Evolutionary conservation across 2,888 invertebrate species (phyloP).

Genomic region (Nebria salina): DNA sequence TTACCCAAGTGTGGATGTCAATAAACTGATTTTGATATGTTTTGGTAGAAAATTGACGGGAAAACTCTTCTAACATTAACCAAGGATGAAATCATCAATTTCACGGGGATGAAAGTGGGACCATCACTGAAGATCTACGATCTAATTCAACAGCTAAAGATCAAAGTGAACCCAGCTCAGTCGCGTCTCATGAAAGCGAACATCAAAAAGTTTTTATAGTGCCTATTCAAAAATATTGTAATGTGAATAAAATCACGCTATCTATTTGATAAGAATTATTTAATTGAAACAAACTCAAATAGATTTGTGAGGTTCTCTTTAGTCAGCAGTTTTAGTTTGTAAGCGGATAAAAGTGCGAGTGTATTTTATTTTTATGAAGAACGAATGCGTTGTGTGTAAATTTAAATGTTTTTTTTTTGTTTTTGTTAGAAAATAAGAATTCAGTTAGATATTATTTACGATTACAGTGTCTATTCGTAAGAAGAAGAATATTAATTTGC

Average conservation of each 20-base stretch:
- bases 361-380: conserved; percentile 1
- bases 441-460: neutral
- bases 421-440: neutral
- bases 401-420: neutral
- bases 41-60: conserved; percentile 79
- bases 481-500: neutral
- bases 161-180: conserved; percentile 81
- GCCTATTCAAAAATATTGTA: conserved; percentile 53
- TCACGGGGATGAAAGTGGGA: conserved; percentile 93
- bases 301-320: neutral
- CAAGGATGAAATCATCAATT: conserved; percentile 89
- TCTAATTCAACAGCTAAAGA: conserved; percentile 90
- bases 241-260: conserved; percentile 2
- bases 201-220: conserved; percentile 74
- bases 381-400: neutral
- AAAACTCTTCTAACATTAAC: conserved; percentile 80
- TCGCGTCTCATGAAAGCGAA: conserved; percentile 72
- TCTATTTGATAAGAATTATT: neutral
- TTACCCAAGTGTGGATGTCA: neutral
- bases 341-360: neutral
- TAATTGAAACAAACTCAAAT: neutral
- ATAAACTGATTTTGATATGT: neutral
- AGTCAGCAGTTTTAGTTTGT: neutral
- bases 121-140: conserved; percentile 94
- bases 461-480: neutral